These are phyloP conservation scores for Characodon lateralis DNA, from an alignment of 2,797 vertebrate genomes.

Conservation along the genomic window DNA sequence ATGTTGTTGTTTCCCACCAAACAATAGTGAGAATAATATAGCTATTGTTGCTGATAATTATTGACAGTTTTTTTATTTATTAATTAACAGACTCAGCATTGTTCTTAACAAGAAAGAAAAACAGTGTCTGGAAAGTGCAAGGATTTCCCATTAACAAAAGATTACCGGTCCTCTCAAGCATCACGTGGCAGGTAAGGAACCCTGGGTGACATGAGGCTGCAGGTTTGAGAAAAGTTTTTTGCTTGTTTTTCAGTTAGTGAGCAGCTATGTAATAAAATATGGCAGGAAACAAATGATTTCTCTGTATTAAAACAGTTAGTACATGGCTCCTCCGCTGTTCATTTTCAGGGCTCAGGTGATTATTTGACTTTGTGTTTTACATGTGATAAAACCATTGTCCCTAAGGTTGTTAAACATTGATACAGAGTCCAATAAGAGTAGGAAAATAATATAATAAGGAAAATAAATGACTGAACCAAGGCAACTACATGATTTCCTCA, in stretches of 20 bases:
- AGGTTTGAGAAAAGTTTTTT: slow-evolving; percentile 34
- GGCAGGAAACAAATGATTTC: slow-evolving; percentile 8
- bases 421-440: slow-evolving; percentile 16
- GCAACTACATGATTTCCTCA: background rate
- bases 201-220: slow-evolving; percentile 1
- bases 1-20: slow-evolving; percentile 24
- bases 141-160: slow-evolving; percentile 49
- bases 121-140: slow-evolving; percentile 16
- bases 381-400: slow-evolving; percentile 3
- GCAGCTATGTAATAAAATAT: slow-evolving; percentile 17
- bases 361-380: slow-evolving; percentile 32
- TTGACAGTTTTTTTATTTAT: slow-evolving; percentile 17
- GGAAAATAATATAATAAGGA: background rate
- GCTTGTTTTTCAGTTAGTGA: slow-evolving; percentile 8
- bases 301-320: slow-evolving; percentile 14
- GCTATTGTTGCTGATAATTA: slow-evolving; percentile 43
- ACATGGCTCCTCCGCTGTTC: background rate
- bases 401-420: slow-evolving; percentile 1
- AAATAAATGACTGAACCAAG: background rate
- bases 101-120: slow-evolving; percentile 6
- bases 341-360: slow-evolving; percentile 1
- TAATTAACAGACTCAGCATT: slow-evolving; percentile 35
- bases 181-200: slow-evolving; percentile 26
- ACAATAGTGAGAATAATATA: slow-evolving; percentile 36
- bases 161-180: slow-evolving; percentile 20